Percentiles rank a stretch among this genome's conserved stretches.
These are phyloP conservation scores for Mythimna vitellina DNA, from an alignment of 2,888 invertebrate genomes.

Conservation along the genomic window DNA sequence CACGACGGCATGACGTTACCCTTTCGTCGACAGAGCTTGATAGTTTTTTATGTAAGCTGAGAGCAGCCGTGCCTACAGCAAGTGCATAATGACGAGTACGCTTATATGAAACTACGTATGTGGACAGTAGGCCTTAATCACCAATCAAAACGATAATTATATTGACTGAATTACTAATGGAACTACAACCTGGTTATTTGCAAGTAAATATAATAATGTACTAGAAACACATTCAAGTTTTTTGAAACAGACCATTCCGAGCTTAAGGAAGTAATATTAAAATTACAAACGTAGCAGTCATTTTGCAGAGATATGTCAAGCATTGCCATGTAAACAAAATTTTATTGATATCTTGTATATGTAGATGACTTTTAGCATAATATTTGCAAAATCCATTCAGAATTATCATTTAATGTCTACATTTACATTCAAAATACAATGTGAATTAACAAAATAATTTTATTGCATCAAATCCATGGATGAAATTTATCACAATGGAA, in stretches of 20 bases:
- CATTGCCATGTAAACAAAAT: not conserved
- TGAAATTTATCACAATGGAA: conserved; percentile 12
- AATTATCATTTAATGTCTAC: not conserved
- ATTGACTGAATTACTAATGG: not conserved
- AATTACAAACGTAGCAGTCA: not conserved
- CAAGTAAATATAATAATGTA: not conserved
- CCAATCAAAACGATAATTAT: too few relatives aligned
- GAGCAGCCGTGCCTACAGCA: too few relatives aligned
- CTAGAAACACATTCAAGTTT: not conserved
- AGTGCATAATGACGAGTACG: too few relatives aligned
- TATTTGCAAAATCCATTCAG: not conserved
- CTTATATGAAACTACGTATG: too few relatives aligned
- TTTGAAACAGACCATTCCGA: not conserved
- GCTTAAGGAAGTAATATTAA: not conserved
- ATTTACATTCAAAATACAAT: too few relatives aligned
- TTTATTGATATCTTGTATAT: not conserved
- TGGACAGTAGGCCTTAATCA: too few relatives aligned
- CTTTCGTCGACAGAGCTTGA: too few relatives aligned
- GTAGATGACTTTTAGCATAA: not conserved
- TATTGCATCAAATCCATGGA: not conserved
- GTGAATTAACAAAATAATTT: too few relatives aligned
- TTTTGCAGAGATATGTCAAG: not conserved
- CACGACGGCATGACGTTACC: too few relatives aligned
- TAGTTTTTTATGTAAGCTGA: too few relatives aligned
- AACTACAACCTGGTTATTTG: not conserved